Evolutionary conservation across 2,797 vertebrate species (phyloP).

Genomic region (Amniataba percoides): DNA sequence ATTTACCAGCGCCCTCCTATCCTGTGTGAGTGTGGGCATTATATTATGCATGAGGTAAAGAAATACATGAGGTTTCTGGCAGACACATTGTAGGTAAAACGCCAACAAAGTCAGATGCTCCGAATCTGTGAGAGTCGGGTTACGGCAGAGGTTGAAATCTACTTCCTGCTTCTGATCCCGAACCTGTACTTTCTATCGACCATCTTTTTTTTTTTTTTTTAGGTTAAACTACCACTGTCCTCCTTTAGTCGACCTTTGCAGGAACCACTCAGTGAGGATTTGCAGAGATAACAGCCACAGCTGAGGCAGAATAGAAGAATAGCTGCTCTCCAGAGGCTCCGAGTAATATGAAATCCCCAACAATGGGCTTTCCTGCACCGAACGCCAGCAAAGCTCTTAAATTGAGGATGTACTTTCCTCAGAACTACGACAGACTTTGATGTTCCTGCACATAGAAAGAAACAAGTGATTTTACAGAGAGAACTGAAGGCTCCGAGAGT

Average conservation of each 20-base stretch:
- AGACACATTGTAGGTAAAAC: conserved; percentile 30
- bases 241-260: conserved; percentile 54
- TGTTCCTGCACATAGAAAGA: not conserved
- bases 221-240: not conserved
- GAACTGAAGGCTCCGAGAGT: not conserved
- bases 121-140: not conserved
- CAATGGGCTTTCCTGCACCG: conserved; percentile 18
- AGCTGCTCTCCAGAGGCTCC: conserved; percentile 48
- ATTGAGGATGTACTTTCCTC: conserved; percentile 8
- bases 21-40: conserved; percentile 44
- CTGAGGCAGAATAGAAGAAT: conserved; percentile 56
- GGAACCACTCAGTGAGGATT: conserved; percentile 40
- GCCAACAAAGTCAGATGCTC: conserved; percentile 2
- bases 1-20: conserved; percentile 56
- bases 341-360: conserved; percentile 45
- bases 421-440: conserved; percentile 1
- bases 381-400: conserved; percentile 31
- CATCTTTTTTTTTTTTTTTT: not conserved
- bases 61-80: conserved; percentile 29
- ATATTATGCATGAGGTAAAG: conserved; percentile 69
- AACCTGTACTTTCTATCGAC: not conserved
- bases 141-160: not conserved
- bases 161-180: not conserved
- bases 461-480: not conserved
- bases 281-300: conserved; percentile 43